phyloP scores from a whole-genome alignment of 1,140 invertebrate species.

The Stegodyphus mimosarum region DNA sequence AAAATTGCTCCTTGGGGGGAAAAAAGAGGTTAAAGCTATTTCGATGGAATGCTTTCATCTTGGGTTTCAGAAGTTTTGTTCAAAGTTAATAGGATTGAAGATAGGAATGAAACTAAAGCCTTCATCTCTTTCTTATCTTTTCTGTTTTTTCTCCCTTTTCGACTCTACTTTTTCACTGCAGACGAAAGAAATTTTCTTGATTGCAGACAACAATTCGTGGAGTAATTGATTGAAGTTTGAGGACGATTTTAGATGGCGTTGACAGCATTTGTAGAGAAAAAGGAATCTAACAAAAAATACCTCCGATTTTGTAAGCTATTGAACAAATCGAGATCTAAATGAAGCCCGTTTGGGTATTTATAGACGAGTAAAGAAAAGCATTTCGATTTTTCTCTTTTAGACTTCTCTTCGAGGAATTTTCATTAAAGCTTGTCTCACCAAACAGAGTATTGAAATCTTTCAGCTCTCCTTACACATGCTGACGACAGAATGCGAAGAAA shows the following conservation, averaged over 20 bases:
- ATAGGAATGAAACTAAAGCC: slow-evolving; percentile 60
- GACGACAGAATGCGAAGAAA: too few relatives aligned
- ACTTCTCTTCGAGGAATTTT: too few relatives aligned
- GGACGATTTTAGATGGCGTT: slow-evolving; percentile 50
- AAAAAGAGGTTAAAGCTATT: slow-evolving; percentile 53
- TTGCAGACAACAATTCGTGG: slow-evolving; percentile 47
- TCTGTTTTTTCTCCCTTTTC: slow-evolving; percentile 27
- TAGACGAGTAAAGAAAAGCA: too few relatives aligned
- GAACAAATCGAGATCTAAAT: not conserved
- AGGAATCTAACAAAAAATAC: not conserved
- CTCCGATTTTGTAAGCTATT: not conserved
- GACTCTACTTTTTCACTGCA: slow-evolving; percentile 13
- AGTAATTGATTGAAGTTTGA: slow-evolving; percentile 60
- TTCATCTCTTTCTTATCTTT: slow-evolving; percentile 27
- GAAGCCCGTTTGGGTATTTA: not conserved
- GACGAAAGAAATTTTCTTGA: slow-evolving; percentile 45
- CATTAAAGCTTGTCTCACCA: too few relatives aligned
- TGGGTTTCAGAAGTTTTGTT: slow-evolving; percentile 60
- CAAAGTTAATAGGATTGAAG: slow-evolving; percentile 61
- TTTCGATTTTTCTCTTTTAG: too few relatives aligned
- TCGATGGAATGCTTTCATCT: slow-evolving; percentile 59
- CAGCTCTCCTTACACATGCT: too few relatives aligned
- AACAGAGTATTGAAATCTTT: too few relatives aligned
- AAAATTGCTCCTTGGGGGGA: slow-evolving; percentile 10
- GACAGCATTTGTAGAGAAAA: not conserved